Conservation (phyloP, 30 jellyfish, hydroid and myxozoan species). For the Chrysaora quinquecirrha region DNA sequence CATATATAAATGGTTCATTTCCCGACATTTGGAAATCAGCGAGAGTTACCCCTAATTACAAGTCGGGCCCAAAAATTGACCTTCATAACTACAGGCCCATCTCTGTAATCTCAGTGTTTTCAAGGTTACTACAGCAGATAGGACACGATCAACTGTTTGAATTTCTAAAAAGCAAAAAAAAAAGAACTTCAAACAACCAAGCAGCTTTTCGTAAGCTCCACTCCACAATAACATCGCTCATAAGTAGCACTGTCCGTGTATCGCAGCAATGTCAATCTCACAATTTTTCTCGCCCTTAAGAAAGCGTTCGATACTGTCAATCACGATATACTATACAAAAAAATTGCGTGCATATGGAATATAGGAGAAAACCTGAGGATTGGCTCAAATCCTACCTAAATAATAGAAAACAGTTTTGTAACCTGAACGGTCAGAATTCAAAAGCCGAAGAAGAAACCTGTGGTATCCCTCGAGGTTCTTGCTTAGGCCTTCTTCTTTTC, state of each 20-base stretch:
- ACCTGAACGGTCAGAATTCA: not conserved
- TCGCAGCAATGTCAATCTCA: not conserved
- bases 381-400: not conserved
- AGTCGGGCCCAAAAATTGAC: too few relatives aligned
- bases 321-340: not conserved
- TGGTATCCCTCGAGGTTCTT: not conserved
- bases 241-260: not conserved
- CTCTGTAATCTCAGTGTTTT: too few relatives aligned
- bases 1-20: too few relatives aligned
- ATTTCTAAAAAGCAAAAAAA: not conserved
- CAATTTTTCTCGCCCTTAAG: not conserved
- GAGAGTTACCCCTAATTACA: too few relatives aligned
- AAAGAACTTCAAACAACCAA: not conserved
- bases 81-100: too few relatives aligned
- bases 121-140: not conserved
- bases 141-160: constrained; percentile 6
- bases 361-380: not conserved
- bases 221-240: not conserved
- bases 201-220: not conserved
- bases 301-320: too few relatives aligned
- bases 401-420: not conserved
- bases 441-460: not conserved
- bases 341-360: not conserved
- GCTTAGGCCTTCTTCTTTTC: too few relatives aligned
- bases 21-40: too few relatives aligned